phyloP scores from a whole-genome alignment of 2,888 invertebrate genomes.

The Eristalinus aeneus region DNA sequence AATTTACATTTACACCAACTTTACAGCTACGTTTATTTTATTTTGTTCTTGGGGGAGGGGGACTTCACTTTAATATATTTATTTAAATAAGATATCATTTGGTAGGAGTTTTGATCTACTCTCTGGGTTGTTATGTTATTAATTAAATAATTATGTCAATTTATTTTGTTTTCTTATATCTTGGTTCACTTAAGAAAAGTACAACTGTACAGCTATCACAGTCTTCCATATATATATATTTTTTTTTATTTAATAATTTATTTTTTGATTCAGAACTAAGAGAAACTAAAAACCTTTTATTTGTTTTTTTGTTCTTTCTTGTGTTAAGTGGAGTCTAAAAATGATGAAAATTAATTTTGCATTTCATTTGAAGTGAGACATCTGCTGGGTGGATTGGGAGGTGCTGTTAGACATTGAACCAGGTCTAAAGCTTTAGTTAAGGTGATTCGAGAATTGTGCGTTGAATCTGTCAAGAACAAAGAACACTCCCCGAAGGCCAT shows the following conservation, averaged over 20 bases:
- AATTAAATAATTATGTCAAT: constrained; percentile 49
- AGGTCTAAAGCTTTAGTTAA: too few species aligned
- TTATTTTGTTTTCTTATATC: constrained; percentile 29
- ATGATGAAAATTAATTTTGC: neutral
- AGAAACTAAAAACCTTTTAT: constrained; percentile 21
- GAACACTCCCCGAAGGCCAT: too few species aligned
- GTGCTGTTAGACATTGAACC: too few species aligned
- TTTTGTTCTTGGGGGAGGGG: neutral
- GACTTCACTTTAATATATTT: constrained; percentile 69
- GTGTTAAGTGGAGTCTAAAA: constrained; percentile 24
- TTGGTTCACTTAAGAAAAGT: constrained; percentile 71
- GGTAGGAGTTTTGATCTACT: constrained; percentile 51
- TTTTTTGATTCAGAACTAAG: constrained; percentile 15
- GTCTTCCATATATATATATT: constrained; percentile 75
- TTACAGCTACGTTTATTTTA: constrained; percentile 48
- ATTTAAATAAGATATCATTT: constrained; percentile 62
- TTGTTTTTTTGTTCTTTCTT: neutral
- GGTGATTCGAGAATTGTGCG: too few species aligned
- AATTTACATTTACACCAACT: constrained; percentile 61
- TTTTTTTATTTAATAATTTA: constrained; percentile 39
- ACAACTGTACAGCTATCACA: constrained; percentile 79
- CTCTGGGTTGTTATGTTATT: constrained; percentile 59
- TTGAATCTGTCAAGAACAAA: too few species aligned
- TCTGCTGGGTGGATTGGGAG: too few species aligned
- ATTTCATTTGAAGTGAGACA: neutral